Base-by-base conservation (phyloP, 1,140 invertebrate genomes). In the Saccostrea glomerata region DNA sequence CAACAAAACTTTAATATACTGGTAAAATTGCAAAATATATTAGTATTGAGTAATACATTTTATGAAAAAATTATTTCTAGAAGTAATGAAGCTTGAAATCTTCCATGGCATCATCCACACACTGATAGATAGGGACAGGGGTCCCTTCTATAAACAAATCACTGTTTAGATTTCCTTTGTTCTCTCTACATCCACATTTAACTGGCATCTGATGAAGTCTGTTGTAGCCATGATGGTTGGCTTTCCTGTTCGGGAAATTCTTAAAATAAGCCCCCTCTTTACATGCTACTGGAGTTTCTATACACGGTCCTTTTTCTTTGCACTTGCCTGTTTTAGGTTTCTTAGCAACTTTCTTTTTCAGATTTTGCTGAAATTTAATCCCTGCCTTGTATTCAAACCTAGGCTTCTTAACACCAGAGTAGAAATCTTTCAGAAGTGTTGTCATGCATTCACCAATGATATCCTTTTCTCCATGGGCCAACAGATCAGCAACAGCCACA, bases 221-320 rank as follows among this genome's bases (percentile, higher is more conserved):
- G 12, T 20, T n/a, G 40, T 55, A 55, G 17, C 20, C 54, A n/a
- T 15, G 9, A n/a, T 36, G 23, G 9, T 25, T 84, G 7, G 82
- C 12, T 84, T 84, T 84, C 82, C 82, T 84, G 40, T 84, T 54
- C 55, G 82, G 82, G 40, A 84, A 84, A 17, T 84, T 84, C 82
- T 54, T 84, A 7, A 15, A 23, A n/a, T 36, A 54, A 17, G 13
- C 54, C 40, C n/a, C 40, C 17, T 54, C 17, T 54, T 36, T 12
- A 84, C 17, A 25, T 17, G 70, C 25, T 17, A 15, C 25, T 15
- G 70, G 13, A 5, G 25, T 77, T 77, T 36, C 25, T 36, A 77
- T 9, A 77, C 70, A 77, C 2, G 70, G 70, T 30, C 70, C 25
- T 25, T 30, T 77, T 15, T 30, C 70, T 36, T 77, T 77, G 15